Percentiles rank a stretch among this genome's conserved stretches.
Evolutionary conservation across 2,888 invertebrate genomes (phyloP).

Genomic region (Cephus rjabovi): DNA sequence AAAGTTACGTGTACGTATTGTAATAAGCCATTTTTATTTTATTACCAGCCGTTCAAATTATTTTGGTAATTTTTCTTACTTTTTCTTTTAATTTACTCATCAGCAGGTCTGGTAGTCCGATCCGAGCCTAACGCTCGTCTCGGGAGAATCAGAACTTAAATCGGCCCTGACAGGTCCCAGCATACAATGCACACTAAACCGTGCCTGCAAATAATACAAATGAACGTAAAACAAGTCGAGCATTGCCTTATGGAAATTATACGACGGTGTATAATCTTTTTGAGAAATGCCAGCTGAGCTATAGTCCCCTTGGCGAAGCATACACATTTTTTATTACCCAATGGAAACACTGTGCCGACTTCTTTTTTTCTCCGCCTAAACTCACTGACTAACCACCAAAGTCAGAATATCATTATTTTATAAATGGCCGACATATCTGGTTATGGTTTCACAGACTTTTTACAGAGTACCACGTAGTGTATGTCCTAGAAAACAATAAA

Average conservation of each 20-base stretch:
- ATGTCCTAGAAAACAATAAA: neutral
- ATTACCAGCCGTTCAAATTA: neutral
- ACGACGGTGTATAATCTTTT: neutral
- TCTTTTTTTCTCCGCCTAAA: neutral
- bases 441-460: neutral
- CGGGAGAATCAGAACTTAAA: neutral
- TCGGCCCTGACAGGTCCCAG: neutral
- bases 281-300: neutral
- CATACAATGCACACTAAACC: neutral
- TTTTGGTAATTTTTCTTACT: neutral
- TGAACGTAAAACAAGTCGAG: neutral
- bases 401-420: neutral
- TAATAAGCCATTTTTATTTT: neutral
- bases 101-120: neutral
- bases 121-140: neutral
- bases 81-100: neutral
- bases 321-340: neutral
- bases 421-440: neutral
- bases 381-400: neutral
- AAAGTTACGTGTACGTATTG: too few species aligned
- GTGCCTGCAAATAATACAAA: neutral
- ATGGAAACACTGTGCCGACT: neutral
- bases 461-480: neutral
- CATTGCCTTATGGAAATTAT: conserved; percentile 2
- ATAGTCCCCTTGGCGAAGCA: neutral